phyloP scores from a whole-genome alignment of 2,797 vertebrate genomes.

The Lithobates pipiens region DNA sequence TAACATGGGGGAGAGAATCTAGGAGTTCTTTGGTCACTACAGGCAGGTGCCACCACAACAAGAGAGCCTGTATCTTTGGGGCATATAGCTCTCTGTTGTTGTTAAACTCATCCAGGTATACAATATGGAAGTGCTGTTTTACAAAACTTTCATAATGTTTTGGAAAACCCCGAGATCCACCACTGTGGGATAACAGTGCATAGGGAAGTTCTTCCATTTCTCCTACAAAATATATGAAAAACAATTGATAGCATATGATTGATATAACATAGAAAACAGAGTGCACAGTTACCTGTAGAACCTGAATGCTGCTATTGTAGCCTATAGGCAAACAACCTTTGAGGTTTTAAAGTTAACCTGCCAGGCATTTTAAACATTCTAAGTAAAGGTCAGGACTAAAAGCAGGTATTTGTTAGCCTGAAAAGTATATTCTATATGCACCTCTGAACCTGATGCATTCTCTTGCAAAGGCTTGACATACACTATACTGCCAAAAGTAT shows the following conservation, averaged over 20 bases:
- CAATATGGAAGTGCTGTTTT: slow-evolving; percentile 73
- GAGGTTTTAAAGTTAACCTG: too few species aligned
- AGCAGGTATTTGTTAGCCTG: too few species aligned
- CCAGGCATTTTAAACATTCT: too few species aligned
- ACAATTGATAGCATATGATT: not conserved
- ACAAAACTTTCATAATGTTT: slow-evolving; percentile 70
- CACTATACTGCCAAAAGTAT: too few species aligned
- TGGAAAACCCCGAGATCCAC: slow-evolving; percentile 61
- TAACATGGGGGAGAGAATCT: slow-evolving; percentile 74
- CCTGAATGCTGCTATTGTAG: not conserved
- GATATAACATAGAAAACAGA: not conserved
- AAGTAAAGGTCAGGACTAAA: too few species aligned
- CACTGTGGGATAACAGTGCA: slow-evolving; percentile 72
- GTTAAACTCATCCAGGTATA: slow-evolving; percentile 76
- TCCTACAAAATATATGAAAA: slow-evolving; percentile 10
- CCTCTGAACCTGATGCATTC: too few species aligned
- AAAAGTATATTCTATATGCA: too few species aligned
- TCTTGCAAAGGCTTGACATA: too few species aligned
- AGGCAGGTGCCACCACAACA: slow-evolving; percentile 71
- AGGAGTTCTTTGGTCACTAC: slow-evolving; percentile 71
- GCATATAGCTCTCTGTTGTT: slow-evolving; percentile 71
- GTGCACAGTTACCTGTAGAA: not conserved
- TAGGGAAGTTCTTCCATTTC: slow-evolving; percentile 78
- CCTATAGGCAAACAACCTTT: not conserved
- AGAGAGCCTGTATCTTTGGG: slow-evolving; percentile 77